Evolutionary conservation across 53 echinoderm and acorn worm genomes (phyloP).

Genomic region (Apostichopus leukothele): DNA sequence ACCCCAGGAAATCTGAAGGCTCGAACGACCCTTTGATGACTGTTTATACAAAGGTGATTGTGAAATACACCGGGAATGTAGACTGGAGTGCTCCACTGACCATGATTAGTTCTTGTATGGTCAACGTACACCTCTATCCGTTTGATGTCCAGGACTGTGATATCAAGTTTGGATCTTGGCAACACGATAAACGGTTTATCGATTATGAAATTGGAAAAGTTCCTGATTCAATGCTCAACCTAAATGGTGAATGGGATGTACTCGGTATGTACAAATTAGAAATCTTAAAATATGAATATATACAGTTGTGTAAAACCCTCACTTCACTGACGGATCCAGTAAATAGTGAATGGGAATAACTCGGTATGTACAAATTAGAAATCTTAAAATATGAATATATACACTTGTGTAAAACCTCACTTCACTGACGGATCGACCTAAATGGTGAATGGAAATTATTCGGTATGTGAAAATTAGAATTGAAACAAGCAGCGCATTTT

Average conservation of each 20-base stretch:
- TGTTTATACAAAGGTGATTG: constrained; percentile 76
- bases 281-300: too few species aligned
- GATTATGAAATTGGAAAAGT: constrained; percentile 61
- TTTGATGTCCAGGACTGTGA: constrained; percentile 88
- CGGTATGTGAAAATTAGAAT: constrained; percentile 45
- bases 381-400: too few species aligned
- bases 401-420: too few species aligned
- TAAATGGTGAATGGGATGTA: constrained; percentile 94
- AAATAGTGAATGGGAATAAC: constrained; percentile 92
- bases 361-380: constrained; percentile 49
- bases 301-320: too few species aligned
- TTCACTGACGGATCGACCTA: background rate
- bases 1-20: constrained; percentile 46
- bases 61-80: constrained; percentile 63
- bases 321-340: background rate
- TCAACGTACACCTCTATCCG: constrained; percentile 90
- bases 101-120: constrained; percentile 79
- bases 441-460: constrained; percentile 94
- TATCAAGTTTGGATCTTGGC: constrained; percentile 97
- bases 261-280: constrained; percentile 50
- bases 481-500: too few species aligned
- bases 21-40: constrained; percentile 87
- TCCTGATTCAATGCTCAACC: constrained; percentile 41
- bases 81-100: constrained; percentile 98
- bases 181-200: constrained; percentile 81